Base-by-base conservation (phyloP, 2,888 invertebrate species). In the Hirtodrosophila alboralis region DNA sequence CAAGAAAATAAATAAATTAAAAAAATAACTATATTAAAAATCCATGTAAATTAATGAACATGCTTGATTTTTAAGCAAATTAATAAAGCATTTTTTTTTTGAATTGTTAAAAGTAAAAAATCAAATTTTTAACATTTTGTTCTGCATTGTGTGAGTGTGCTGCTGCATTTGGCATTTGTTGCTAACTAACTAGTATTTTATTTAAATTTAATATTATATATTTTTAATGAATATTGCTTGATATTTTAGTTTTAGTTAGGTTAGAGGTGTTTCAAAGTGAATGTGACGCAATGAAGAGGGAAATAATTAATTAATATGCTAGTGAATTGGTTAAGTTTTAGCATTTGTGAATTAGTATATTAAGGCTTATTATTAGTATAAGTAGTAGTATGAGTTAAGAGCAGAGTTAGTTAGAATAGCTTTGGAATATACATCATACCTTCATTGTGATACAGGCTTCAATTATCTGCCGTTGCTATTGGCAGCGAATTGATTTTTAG, bases 401-500 rank as follows among this genome's bases (percentile, higher is more conserved):
- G 70, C 64, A 53, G n/a, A n/a, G 52, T 63, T 64, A 75, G 68
- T 69, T 65, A 63, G 54, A 49, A 56, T 63, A 70, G 53, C 61
- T n/a, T 62, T 74, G 74, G 66, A 69, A 64, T 71, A 70, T 68
- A 80, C 70, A 84, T 92, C 92, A 93, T 94, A 96, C 96, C 96
- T 96, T 96, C 91, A 96, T 94, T 90, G 96, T 95, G 93, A 96
- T 95, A 95, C 96, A 96, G 94, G 96, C 96, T 94, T 96, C 96
- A 93, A 95, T 94, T 94, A 96, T 95, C 96, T 96, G 96, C 96
- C 95, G 95, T 90, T 88, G 87, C 88, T 89, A 86, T 85, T 61
- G 80, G 86, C 93, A 92, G 91, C 92, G 92, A 81, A 75, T 93
- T 84, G 71, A 81, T n/a, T n/a, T n/a, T n/a, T n/a, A n/a, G 81